phyloP scores from a whole-genome alignment of 2,797 vertebrate species.

The Helicolenus hilgendorfi region DNA sequence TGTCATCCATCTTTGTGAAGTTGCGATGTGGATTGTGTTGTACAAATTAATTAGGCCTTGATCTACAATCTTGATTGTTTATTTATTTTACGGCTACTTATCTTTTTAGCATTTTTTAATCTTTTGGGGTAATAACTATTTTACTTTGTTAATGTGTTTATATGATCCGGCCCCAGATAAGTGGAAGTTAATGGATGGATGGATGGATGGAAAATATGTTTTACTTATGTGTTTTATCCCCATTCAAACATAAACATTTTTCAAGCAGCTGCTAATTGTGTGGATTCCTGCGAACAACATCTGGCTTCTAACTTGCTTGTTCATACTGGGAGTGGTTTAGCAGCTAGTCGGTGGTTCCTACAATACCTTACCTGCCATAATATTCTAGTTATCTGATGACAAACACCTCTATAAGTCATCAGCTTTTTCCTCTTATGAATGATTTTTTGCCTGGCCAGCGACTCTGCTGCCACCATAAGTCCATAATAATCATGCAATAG shows the following conservation, averaged over 20 bases:
- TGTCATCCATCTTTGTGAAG: not conserved
- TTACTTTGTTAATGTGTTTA: not conserved
- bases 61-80: too few relatives aligned
- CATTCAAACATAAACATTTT: not conserved
- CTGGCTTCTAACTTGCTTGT: not conserved
- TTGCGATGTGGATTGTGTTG: not conserved
- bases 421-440: constrained; percentile 10
- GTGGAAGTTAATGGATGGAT: too few relatives aligned
- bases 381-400: constrained; percentile 23
- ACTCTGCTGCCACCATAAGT: constrained; percentile 50
- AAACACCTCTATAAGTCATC: constrained; percentile 46
- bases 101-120: too few relatives aligned
- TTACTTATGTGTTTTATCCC: not conserved
- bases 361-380: not conserved
- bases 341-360: not conserved
- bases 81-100: too few relatives aligned
- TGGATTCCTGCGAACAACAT: not conserved
- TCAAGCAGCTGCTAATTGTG: not conserved
- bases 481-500: constrained; percentile 51
- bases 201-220: too few relatives aligned
- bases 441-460: constrained; percentile 17
- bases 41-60: too few relatives aligned
- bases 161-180: too few relatives aligned
- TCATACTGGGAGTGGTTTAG: not conserved
- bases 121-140: not conserved